These are phyloP conservation scores for Chalcosyrphus nemorum DNA, from an alignment of 2,888 invertebrate genomes.

Conservation along the genomic window DNA sequence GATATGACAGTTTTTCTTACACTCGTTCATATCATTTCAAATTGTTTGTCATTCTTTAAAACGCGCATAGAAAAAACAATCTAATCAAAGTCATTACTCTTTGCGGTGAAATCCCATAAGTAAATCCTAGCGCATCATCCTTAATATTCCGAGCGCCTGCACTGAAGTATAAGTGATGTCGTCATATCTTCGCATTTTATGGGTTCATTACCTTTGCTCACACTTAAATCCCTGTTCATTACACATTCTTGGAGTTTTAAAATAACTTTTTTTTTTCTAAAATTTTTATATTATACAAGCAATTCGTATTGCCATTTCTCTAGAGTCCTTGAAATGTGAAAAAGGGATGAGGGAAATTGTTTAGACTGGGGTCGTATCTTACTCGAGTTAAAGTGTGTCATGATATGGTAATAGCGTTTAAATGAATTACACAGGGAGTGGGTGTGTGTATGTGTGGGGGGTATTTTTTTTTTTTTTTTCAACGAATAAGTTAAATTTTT, in stretches of 20 bases:
- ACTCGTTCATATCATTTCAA: too few relatives aligned
- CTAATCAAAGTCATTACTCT: neutral
- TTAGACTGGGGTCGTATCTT: slow-evolving; percentile 55
- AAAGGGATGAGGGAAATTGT: slow-evolving; percentile 33
- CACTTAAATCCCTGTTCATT: slow-evolving; percentile 26
- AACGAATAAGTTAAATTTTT: slow-evolving; percentile 31
- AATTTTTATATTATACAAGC: slow-evolving; percentile 16
- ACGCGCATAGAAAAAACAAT: neutral
- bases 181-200: slow-evolving; percentile 24
- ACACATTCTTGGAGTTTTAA: slow-evolving; percentile 38
- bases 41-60: too few relatives aligned
- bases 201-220: slow-evolving; percentile 54
- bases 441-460: slow-evolving; percentile 18
- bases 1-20: too few relatives aligned
- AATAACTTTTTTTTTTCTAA: neutral
- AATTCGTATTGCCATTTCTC: slow-evolving; percentile 40
- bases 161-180: slow-evolving; percentile 5
- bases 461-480: neutral
- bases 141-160: neutral
- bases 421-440: slow-evolving; percentile 44
- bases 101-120: neutral
- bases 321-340: slow-evolving; percentile 27
- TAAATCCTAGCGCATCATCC: slow-evolving; percentile 7
- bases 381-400: slow-evolving; percentile 43
- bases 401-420: slow-evolving; percentile 63